These are phyloP conservation scores for Chauna torquata DNA, from an alignment of 2,113 vertebrate species.

Conservation along the genomic window DNA sequence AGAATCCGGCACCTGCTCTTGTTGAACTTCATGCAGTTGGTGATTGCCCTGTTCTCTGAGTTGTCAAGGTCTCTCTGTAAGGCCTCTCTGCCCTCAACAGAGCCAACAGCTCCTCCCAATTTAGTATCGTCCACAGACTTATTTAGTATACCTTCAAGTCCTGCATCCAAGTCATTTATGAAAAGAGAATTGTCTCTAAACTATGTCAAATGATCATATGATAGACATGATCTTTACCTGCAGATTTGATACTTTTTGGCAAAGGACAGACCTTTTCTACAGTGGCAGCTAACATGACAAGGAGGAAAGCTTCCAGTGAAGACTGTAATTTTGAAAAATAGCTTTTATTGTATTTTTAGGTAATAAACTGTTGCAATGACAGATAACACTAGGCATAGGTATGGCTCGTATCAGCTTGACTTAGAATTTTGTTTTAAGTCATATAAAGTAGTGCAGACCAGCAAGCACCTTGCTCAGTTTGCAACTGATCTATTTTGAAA, in stretches of 20 bases:
- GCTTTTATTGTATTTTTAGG: not conserved
- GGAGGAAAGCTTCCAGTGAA: not conserved
- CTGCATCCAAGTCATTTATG: too few relatives aligned
- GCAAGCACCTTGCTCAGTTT: not conserved
- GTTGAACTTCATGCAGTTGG: too few relatives aligned
- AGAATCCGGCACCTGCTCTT: too few relatives aligned
- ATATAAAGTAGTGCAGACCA: not conserved
- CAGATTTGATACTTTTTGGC: not conserved
- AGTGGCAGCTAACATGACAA: not conserved
- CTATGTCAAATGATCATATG: not conserved
- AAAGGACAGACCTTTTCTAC: not conserved
- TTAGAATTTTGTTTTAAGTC: not conserved
- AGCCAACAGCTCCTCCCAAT: too few relatives aligned
- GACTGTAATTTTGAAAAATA: not conserved
- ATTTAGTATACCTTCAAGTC: too few relatives aligned
- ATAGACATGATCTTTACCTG: accelerated
- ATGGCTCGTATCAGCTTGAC: not conserved
- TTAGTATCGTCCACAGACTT: too few relatives aligned
- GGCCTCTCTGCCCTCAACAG: too few relatives aligned
- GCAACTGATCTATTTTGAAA: not conserved
- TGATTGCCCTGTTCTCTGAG: too few relatives aligned
- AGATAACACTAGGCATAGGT: not conserved
- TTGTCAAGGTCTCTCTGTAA: too few relatives aligned
- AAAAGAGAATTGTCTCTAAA: too few relatives aligned
- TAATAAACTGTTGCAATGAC: not conserved